Percentiles rank a stretch among this genome's conserved stretches.
phyloP scores from a whole-genome alignment of 2,888 invertebrate species.

The Leucoma salicis region DNA sequence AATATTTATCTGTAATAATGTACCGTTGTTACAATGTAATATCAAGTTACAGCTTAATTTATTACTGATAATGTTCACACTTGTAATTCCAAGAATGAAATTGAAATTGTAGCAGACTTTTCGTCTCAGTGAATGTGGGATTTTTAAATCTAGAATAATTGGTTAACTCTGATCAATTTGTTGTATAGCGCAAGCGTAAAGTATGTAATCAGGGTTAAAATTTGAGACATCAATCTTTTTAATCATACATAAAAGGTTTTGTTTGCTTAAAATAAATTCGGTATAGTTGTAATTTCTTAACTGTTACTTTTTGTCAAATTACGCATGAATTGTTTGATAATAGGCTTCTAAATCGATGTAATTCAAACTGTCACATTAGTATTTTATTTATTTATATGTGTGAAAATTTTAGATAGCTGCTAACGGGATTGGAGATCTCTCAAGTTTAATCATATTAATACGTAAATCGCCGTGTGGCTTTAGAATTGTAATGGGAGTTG shows the following conservation, averaged over 20 bases:
- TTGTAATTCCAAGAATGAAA: conserved; percentile 29
- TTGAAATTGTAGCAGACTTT: conserved; percentile 33
- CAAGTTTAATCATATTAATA: too few relatives aligned
- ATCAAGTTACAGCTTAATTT: conserved; percentile 27
- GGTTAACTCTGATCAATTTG: conserved; percentile 47
- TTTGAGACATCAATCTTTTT: conserved; percentile 15
- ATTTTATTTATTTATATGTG: background rate
- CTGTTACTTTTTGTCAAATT: too few relatives aligned
- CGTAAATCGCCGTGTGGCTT: too few relatives aligned
- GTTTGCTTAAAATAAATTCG: conserved; percentile 31
- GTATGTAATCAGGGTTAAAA: conserved; percentile 9
- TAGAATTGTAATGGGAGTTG: too few relatives aligned
- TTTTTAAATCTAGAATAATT: conserved; percentile 30
- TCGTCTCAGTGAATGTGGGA: background rate
- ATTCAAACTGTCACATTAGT: background rate
- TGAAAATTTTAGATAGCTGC: too few relatives aligned
- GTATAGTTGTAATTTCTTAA: background rate
- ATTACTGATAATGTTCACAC: conserved; percentile 54
- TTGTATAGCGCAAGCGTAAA: background rate
- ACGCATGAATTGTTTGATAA: background rate
- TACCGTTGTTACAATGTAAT: conserved; percentile 61
- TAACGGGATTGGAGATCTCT: too few relatives aligned
- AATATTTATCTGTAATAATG: conserved; percentile 48
- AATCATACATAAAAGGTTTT: conserved; percentile 15
- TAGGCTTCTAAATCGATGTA: background rate